Base-by-base conservation (phyloP, 2,113 vertebrate species). In the Thalassoma bifasciatum region DNA sequence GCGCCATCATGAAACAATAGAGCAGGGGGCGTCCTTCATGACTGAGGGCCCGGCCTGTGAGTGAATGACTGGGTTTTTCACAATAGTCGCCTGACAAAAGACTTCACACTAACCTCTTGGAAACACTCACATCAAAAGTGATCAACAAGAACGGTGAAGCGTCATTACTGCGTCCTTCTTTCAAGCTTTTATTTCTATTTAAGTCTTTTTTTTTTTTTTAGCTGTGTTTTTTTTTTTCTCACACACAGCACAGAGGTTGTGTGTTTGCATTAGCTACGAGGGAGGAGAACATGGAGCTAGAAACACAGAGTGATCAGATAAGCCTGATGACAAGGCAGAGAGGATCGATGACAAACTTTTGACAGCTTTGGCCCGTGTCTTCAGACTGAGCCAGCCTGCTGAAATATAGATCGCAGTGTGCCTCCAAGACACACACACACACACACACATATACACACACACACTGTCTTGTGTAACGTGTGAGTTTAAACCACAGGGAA, bases 271-370 rank as follows among this genome's bases (percentile, higher is more conserved):
- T 72, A 84, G 79, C 83, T 37, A 24, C n/a, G 67, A 86, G 83
- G 79, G 84, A 81, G 86, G 80, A 82, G 70, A 83, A 77, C 77
- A 64, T 58, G 66, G 68, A 74, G 83, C 14, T 60, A 84, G 86
- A 75, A 86, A 78, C 83, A 77, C 87, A 88, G 91, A 91, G 92
- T 71, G 92, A 94, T 92, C 92, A 92, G 88, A 92, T 92, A 94
- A 94, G 92, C 67, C 91, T 40, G 93, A 94, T 93, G 95, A 95
- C 94, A 96, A 93, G 92, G 92, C 77, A 86, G 91, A 90, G 88
- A 90, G 91, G 83, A 89, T 89, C 85, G 94, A 94, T 95, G 95
- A 95, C 93, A 94, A 88, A 92, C 91, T 92, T 91, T 91, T 93
- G 95, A 95, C 93, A 93, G 91, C 83, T 83, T 81, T 86, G 93